These are phyloP conservation scores for Tolmerus cingulatus DNA, from an alignment of 2,888 invertebrate genomes.

Conservation along the genomic window DNA sequence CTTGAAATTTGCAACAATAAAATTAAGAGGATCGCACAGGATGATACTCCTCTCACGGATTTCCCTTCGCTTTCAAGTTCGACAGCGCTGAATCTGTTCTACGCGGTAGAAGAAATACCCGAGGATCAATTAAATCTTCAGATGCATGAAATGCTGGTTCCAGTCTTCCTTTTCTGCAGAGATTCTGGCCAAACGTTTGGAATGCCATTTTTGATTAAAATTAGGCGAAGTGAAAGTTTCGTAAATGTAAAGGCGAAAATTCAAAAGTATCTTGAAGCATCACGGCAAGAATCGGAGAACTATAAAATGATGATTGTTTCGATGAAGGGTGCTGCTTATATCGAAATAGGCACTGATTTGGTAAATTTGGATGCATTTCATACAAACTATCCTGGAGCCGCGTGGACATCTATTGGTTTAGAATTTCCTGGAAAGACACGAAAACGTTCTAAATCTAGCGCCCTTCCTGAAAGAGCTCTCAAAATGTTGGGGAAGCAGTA, in stretches of 20 bases:
- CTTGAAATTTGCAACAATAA: constrained; percentile 79
- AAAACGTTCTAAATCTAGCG: background rate
- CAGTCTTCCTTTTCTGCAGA: constrained; percentile 97
- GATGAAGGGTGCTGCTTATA: background rate
- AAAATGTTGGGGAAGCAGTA: background rate
- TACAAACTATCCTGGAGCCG: background rate
- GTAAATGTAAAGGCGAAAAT: constrained; percentile 85
- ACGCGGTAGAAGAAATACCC: constrained; percentile 94
- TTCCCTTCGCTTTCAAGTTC: constrained; percentile 44
- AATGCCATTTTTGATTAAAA: constrained; percentile 89
- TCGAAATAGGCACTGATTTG: background rate
- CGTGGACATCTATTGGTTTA: background rate
- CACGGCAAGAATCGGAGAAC: background rate
- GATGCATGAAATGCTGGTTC: constrained; percentile 87
- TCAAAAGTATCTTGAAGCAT: constrained; percentile 55
- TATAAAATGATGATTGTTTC: background rate
- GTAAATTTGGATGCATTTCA: background rate
- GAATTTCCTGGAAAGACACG: background rate
- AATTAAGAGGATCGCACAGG: constrained; percentile 73
- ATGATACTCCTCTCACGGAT: constrained; percentile 73
- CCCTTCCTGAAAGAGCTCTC: background rate
- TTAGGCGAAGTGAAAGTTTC: constrained; percentile 90
- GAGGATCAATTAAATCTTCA: constrained; percentile 83
- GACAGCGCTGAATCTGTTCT: constrained; percentile 51
- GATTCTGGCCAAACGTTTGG: constrained; percentile 94